These are phyloP conservation scores for Orthosia gothica DNA, from an alignment of 2,888 invertebrate genomes.

Conservation along the genomic window DNA sequence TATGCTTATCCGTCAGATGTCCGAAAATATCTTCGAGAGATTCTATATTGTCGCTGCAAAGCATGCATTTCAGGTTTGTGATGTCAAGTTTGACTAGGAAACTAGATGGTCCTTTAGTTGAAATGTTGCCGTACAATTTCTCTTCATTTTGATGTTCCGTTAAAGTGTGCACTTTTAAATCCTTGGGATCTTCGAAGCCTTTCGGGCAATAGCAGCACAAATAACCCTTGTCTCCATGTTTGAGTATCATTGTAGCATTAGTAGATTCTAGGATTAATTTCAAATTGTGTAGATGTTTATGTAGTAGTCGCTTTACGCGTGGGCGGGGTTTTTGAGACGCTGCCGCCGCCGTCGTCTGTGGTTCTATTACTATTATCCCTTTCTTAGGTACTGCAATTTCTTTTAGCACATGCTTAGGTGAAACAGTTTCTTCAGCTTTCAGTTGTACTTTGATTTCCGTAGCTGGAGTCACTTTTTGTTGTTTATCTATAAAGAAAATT, in stretches of 20 bases:
- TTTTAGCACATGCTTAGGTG: neutral
- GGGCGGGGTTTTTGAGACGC: neutral
- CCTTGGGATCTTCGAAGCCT: slow-evolving; percentile 70
- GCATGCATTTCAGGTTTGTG: slow-evolving; percentile 53
- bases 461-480: slow-evolving; percentile 30
- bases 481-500: slow-evolving; percentile 53
- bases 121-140: slow-evolving; percentile 44
- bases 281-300: slow-evolving; percentile 47
- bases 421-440: slow-evolving; percentile 4
- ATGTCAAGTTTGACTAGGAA: slow-evolving; percentile 52
- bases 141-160: slow-evolving; percentile 24
- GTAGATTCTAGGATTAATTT: slow-evolving; percentile 43
- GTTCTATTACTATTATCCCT: neutral
- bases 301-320: slow-evolving; percentile 29
- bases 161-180: slow-evolving; percentile 78
- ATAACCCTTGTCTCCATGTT: slow-evolving; percentile 72
- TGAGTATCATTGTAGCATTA: slow-evolving; percentile 47
- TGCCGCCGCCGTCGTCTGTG: neutral
- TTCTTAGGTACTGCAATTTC: neutral
- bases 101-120: slow-evolving; percentile 25
- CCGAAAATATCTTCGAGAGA: slow-evolving; percentile 44
- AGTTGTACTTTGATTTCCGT: neutral
- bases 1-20: slow-evolving; percentile 59
- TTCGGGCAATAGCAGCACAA: slow-evolving; percentile 74
- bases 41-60: slow-evolving; percentile 56